phyloP scores from a whole-genome alignment of 2,113 vertebrate genomes.

The Pedetes capensis region DNA sequence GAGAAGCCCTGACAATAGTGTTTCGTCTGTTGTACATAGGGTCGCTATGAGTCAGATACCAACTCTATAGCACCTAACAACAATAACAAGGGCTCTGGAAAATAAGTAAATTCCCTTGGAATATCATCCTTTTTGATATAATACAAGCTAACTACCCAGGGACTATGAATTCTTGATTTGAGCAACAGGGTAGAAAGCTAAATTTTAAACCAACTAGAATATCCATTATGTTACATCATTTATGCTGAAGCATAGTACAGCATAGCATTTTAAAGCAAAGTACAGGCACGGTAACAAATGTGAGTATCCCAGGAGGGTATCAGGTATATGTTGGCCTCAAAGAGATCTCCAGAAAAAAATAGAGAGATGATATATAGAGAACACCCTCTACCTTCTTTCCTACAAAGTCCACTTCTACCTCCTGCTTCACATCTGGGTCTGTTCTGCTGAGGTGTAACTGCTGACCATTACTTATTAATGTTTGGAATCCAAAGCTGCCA shows the following conservation, averaged over 20 bases:
- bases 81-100: too few relatives aligned
- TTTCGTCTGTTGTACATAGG: too few relatives aligned
- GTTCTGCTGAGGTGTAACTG: not conserved
- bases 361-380: not conserved
- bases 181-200: not conserved
- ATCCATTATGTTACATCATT: not conserved
- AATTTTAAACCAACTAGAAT: not conserved
- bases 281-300: not conserved
- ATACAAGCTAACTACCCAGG: not conserved
- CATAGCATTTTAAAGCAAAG: slow-evolving; percentile 9
- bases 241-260: too few relatives aligned
- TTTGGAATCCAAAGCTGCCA: not conserved
- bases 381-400: not conserved
- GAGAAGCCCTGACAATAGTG: too few relatives aligned
- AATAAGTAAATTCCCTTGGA: not conserved
- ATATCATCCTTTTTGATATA: not conserved
- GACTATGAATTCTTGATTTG: not conserved
- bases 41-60: too few relatives aligned
- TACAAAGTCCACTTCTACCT: not conserved
- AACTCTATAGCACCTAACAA: too few relatives aligned
- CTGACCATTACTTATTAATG: not conserved
- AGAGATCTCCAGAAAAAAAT: not conserved
- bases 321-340: not conserved
- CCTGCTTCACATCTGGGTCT: not conserved
- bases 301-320: not conserved